phyloP scores from a whole-genome alignment of 1,140 invertebrate genomes.

The Drosophila bocki region DNA sequence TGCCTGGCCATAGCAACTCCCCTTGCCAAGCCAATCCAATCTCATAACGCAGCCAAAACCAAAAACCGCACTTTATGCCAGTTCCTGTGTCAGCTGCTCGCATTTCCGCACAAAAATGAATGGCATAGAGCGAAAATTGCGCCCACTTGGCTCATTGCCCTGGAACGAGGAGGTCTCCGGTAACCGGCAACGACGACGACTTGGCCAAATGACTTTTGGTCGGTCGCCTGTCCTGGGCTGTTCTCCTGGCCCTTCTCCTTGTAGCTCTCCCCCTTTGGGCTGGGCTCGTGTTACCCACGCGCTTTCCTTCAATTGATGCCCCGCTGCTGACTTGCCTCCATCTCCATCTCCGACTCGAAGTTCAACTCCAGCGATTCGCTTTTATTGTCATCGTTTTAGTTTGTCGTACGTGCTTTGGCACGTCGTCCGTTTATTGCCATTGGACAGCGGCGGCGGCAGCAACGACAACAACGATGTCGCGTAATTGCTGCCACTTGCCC shows the following conservation, averaged over 20 bases:
- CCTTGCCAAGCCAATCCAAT: constrained; percentile 4
- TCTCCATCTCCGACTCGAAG: constrained; percentile 6
- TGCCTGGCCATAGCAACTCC: neutral
- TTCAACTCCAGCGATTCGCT: constrained; percentile 62
- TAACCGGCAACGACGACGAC: constrained; percentile 28
- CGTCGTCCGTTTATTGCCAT: constrained; percentile 75
- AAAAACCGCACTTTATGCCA: constrained; percentile 59
- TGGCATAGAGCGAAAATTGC: constrained; percentile 55
- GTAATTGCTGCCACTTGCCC: constrained; percentile 73
- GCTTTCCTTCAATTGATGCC: constrained; percentile 61
- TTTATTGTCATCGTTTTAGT: constrained; percentile 81
- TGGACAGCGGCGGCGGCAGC: constrained; percentile 36
- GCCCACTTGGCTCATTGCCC: constrained; percentile 77
- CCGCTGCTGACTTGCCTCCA: constrained; percentile 21
- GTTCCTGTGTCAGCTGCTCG: constrained; percentile 69
- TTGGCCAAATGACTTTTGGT: constrained; percentile 62
- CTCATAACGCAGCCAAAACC: constrained; percentile 18
- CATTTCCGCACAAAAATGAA: constrained; percentile 55
- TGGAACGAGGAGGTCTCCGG: constrained; percentile 33
- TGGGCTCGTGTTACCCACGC: constrained; percentile 77
- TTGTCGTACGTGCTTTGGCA: constrained; percentile 79
- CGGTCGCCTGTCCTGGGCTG: constrained; percentile 9
- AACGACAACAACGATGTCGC: constrained; percentile 41
- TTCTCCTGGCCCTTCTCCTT: neutral
- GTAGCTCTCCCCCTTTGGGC: constrained; percentile 5